These are phyloP conservation scores for Scaptomyza parva DNA, from an alignment of 2,888 invertebrate species.

Conservation along the genomic window DNA sequence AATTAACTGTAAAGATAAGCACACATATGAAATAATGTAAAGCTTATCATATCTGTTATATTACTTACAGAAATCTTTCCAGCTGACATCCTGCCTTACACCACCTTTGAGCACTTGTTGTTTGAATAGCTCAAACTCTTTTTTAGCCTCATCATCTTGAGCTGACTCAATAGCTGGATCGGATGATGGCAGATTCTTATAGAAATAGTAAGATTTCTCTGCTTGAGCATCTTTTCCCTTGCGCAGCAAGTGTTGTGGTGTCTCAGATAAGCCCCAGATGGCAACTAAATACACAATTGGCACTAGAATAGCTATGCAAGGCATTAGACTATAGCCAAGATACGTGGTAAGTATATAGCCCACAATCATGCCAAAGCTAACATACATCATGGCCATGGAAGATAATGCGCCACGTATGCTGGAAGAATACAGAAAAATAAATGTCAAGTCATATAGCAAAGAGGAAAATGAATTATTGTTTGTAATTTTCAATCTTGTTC, in stretches of 20 bases:
- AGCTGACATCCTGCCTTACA: slow-evolving; percentile 44
- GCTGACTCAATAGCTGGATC: slow-evolving; percentile 35
- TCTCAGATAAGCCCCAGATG: slow-evolving; percentile 71
- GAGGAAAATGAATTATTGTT: neutral
- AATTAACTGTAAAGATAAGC: slow-evolving; percentile 58
- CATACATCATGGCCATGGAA: slow-evolving; percentile 72
- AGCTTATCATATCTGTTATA: neutral
- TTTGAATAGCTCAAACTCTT: slow-evolving; percentile 66
- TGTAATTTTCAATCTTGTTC: neutral
- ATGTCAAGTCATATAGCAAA: neutral
- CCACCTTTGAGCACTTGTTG: slow-evolving; percentile 60
- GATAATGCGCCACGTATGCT: slow-evolving; percentile 77
- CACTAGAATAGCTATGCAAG: slow-evolving; percentile 65
- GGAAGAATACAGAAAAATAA: slow-evolving; percentile 5
- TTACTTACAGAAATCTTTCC: slow-evolving; percentile 76
- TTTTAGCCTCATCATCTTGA: slow-evolving; percentile 46
- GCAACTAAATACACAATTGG: slow-evolving; percentile 72
- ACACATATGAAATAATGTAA: neutral
- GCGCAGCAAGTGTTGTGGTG: slow-evolving; percentile 74
- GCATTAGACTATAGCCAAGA: slow-evolving; percentile 72
- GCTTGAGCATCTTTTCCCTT: slow-evolving; percentile 64
- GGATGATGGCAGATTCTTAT: slow-evolving; percentile 63
- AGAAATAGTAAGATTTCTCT: slow-evolving; percentile 75
- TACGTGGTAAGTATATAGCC: slow-evolving; percentile 71
- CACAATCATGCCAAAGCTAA: slow-evolving; percentile 75